These are phyloP conservation scores for Lypha dubia DNA, from an alignment of 2,888 invertebrate species.

Conservation along the genomic window DNA sequence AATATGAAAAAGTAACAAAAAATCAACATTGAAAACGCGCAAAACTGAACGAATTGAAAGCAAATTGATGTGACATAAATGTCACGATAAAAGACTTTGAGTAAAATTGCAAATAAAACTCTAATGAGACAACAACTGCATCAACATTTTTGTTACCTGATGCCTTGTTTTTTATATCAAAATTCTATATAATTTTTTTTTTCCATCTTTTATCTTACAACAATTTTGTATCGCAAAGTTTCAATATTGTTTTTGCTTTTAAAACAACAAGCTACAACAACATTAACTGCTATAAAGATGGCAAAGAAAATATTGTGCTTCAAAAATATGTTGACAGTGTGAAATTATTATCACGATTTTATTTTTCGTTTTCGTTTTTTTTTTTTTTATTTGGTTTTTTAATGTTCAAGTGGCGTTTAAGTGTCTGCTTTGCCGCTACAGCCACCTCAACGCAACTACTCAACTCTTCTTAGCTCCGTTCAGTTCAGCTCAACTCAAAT, in stretches of 20 bases:
- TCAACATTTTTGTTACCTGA: slow-evolving; percentile 15
- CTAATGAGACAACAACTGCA: slow-evolving; percentile 24
- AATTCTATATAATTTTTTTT: too few species aligned
- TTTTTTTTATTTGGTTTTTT: too few species aligned
- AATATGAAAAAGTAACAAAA: not conserved
- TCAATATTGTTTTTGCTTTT: not conserved
- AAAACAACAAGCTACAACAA: not conserved
- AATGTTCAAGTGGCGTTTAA: slow-evolving; percentile 73
- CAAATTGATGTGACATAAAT: slow-evolving; percentile 66
- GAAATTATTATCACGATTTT: slow-evolving; percentile 72
- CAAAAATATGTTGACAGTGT: slow-evolving; percentile 53
- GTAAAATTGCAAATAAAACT: slow-evolving; percentile 19
- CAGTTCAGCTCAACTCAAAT: slow-evolving; percentile 4
- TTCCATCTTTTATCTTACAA: not conserved
- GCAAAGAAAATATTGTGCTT: slow-evolving; percentile 3
- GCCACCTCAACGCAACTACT: slow-evolving; percentile 39
- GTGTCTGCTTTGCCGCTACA: slow-evolving; percentile 63
- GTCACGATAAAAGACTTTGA: slow-evolving; percentile 53
- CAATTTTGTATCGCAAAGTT: not conserved
- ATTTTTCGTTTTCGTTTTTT: too few species aligned
- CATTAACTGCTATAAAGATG: not conserved
- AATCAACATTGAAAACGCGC: slow-evolving; percentile 48
- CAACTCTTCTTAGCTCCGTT: not conserved
- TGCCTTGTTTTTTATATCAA: slow-evolving; percentile 7
- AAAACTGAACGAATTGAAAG: slow-evolving; percentile 58